These are phyloP conservation scores for Drosophila robusta DNA, from an alignment of 2,888 invertebrate species.

Conservation along the genomic window DNA sequence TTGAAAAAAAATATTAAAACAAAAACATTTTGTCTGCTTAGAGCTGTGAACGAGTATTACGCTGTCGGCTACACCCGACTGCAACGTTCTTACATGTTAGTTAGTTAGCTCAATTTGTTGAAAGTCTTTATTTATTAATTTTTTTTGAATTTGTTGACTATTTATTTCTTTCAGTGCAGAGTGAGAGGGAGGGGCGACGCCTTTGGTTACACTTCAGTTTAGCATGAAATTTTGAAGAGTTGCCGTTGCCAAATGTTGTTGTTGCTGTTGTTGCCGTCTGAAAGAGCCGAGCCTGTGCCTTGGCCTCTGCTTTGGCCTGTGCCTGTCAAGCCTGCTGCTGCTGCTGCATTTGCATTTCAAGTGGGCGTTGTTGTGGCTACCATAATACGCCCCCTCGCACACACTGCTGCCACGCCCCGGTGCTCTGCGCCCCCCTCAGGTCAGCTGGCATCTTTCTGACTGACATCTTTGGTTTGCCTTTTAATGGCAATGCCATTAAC, in stretches of 20 bases:
- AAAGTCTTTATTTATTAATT: not conserved
- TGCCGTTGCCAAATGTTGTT: constrained; percentile 59
- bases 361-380: constrained; percentile 56
- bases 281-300: constrained; percentile 22
- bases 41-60: too few relatives aligned
- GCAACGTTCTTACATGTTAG: too few relatives aligned
- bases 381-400: constrained; percentile 43
- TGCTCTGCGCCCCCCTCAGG: not conserved
- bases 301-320: constrained; percentile 8
- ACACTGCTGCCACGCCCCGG: not conserved
- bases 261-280: constrained; percentile 32
- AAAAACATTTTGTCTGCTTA: too few relatives aligned
- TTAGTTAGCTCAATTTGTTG: not conserved
- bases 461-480: constrained; percentile 60
- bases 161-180: not conserved
- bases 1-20: too few relatives aligned
- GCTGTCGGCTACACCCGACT: too few relatives aligned
- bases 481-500: constrained; percentile 62
- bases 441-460: constrained; percentile 21
- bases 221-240: constrained; percentile 80
- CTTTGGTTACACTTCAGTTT: constrained; percentile 81
- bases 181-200: constrained; percentile 66
- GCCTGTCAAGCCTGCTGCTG: constrained; percentile 27
- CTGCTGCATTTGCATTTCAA: constrained; percentile 51
- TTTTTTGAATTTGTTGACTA: not conserved